Percentiles rank a stretch among this genome's conserved stretches.
Evolutionary conservation across 30 jellyfish, hydroid and myxozoan genomes (phyloP).

Genomic region (Turritopsis rubra): DNA sequence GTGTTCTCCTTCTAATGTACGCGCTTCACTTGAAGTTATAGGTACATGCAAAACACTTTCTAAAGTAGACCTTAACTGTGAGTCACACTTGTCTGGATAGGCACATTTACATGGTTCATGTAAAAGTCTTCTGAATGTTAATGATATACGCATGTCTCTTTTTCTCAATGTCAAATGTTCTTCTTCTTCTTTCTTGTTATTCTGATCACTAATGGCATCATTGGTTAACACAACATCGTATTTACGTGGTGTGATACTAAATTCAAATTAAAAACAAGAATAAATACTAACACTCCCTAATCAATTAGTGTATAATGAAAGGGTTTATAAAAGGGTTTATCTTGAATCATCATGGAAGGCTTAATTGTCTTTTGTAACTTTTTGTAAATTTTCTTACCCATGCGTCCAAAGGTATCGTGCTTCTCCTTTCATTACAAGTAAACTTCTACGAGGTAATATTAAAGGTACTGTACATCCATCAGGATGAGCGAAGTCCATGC

Average conservation of each 20-base stretch:
- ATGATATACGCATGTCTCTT: conserved; percentile 69
- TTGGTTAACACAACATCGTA: conserved; percentile 54
- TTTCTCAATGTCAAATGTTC: conserved; percentile 60
- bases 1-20: conserved; percentile 54
- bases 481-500: conserved; percentile 88
- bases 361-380: too few species aligned
- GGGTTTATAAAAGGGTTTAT: too few species aligned
- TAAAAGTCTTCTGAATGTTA: conserved; percentile 70
- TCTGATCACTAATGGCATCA: background rate
- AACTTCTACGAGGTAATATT: conserved; percentile 68
- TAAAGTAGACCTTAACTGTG: conserved; percentile 33
- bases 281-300: too few species aligned
- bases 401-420: conserved; percentile 89
- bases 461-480: conserved; percentile 41
- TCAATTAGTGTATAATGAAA: too few species aligned
- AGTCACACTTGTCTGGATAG: conserved; percentile 71
- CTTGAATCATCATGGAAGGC: too few species aligned
- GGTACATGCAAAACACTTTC: conserved; percentile 41
- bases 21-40: conserved; percentile 52
- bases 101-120: conserved; percentile 56
- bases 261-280: conserved; percentile 10
- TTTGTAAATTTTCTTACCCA: too few species aligned
- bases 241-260: conserved; percentile 88
- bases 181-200: background rate
- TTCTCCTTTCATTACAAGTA: conserved; percentile 85